Base-by-base conservation (phyloP, 2,888 invertebrate species). In the Neelides folsomi region DNA sequence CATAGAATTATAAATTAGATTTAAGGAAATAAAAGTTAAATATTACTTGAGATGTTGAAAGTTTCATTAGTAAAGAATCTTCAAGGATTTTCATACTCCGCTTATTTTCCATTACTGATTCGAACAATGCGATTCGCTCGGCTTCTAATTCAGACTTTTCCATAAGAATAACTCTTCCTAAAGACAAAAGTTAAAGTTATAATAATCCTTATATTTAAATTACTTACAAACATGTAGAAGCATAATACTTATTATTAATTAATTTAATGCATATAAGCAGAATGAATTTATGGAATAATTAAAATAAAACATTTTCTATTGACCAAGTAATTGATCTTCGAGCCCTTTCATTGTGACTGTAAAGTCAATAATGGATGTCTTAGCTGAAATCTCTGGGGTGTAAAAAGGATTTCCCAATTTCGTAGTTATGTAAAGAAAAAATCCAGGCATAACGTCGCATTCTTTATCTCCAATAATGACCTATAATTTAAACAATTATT, bases 271-370 rank as follows among this genome's bases (percentile, higher is more conserved):
- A 41, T 8, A 41, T 41, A 41, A 10, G 13, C 13, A 12, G 15
- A 9, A 13, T 8, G 13, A 10, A 9, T 41, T 9, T 9, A 13
- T 41, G 10, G 41, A n/a, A n/a, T 41, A 9, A 13, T 13, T 13
- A 9, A 9, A 19, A 20, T 27, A 27, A 27, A 5, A 7, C 3
- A 7, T 27, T 5, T 27, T 27, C 7, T 27, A 7, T 27, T 5
- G 7, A 68, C 77, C 94, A 20, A 95, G 72, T 5, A 95, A 72
- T 68, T 95, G 95, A 71, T 95, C 95, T 72, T 95, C 95, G 27
- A 95, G 72, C 9, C 95, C 94, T 67, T 86, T 80, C 85, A 92
- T 92, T 2, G 95, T 95, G 1, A 95, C 95, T 1, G 95, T 95
- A 68, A 95, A 95, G 70, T 95, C 94, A 64, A 95, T 94, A 51